Evolutionary conservation across 2,888 invertebrate genomes (phyloP).

Genomic region (Hymenopus coronatus): DNA sequence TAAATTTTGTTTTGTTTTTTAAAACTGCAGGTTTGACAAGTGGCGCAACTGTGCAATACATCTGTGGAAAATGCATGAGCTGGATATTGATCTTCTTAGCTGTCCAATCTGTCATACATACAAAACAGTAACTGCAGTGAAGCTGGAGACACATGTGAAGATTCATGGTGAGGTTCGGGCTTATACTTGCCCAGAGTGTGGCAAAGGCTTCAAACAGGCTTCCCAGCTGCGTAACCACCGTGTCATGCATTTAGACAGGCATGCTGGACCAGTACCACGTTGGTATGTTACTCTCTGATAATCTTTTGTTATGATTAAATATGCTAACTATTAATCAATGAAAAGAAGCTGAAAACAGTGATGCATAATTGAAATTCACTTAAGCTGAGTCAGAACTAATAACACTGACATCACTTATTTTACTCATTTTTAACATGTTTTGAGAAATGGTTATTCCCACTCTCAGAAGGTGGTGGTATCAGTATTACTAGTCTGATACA

Average conservation of each 20-base stretch:
- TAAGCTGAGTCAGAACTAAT: no score
- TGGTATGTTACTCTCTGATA: constrained; percentile 20
- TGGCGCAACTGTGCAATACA: constrained; percentile 68
- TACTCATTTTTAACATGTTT: no score
- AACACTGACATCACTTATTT: no score
- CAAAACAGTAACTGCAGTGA: constrained; percentile 42
- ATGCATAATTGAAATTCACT: no score
- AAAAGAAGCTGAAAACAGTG: no score
- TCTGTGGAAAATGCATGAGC: constrained; percentile 55
- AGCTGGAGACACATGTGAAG: constrained; percentile 61
- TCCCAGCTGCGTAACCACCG: constrained; percentile 62
- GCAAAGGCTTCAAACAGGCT: constrained; percentile 60
- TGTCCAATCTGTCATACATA: constrained; percentile 32
- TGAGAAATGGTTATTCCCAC: no score
- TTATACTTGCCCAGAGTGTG: constrained; percentile 55
- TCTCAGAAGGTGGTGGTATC: no score
- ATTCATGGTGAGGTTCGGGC: constrained; percentile 56
- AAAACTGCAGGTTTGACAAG: constrained; percentile 28
- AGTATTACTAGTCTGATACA: no score
- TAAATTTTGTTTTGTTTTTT: not conserved
- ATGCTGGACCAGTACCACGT: constrained; percentile 33
- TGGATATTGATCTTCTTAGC: constrained; percentile 35
- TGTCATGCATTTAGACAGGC: constrained; percentile 50
- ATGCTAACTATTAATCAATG: no score
- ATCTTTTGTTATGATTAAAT: no score